A percentile compares a stretch with the other conserved stretches of the same genome.
Conservation (phyloP, 1,140 invertebrate genomes). For the Anagrus nilaparvatae region DNA sequence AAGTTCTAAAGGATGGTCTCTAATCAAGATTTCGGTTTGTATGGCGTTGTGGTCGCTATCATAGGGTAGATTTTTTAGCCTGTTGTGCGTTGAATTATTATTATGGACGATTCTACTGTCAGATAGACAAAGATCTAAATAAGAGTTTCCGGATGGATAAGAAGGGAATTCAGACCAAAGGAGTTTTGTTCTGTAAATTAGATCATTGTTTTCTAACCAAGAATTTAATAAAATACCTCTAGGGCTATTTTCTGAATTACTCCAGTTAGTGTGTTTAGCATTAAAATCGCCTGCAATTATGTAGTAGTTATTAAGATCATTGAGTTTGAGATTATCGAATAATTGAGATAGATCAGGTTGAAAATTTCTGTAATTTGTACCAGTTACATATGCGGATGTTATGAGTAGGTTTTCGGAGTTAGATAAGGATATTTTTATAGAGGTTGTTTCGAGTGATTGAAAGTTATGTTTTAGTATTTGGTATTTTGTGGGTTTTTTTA, state of each 20-base stretch:
- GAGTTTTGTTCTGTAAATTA: background rate
- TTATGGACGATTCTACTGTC: conserved; percentile 2
- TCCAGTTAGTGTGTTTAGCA: background rate
- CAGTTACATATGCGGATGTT: conserved; percentile 6
- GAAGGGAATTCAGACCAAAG: background rate
- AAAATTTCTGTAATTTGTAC: conserved; percentile 7
- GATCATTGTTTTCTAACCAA: background rate
- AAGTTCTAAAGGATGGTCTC: background rate
- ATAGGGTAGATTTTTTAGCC: background rate
- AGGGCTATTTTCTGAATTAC: background rate
- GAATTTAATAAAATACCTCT: background rate
- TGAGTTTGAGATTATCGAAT: conserved; percentile 3
- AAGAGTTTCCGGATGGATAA: background rate
- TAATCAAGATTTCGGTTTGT: background rate
- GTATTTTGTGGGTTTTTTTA: conserved; percentile 13
- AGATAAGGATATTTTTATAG: conserved; percentile 9
- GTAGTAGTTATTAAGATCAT: conserved; percentile 7
- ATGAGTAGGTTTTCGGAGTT: conserved; percentile 9
- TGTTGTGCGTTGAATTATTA: background rate
- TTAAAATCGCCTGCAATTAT: conserved; percentile 7
- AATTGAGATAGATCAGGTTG: background rate
- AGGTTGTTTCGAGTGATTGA: conserved; percentile 8
- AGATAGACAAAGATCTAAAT: background rate
- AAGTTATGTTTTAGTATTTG: conserved; percentile 3
- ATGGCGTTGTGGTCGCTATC: conserved; percentile 11